Evolutionary conservation across 35 echinoderm and acorn worm genomes (phyloP), one percentile per base, ranked within the genome.

Genomic region (Ophioderma brevispina): DNA sequence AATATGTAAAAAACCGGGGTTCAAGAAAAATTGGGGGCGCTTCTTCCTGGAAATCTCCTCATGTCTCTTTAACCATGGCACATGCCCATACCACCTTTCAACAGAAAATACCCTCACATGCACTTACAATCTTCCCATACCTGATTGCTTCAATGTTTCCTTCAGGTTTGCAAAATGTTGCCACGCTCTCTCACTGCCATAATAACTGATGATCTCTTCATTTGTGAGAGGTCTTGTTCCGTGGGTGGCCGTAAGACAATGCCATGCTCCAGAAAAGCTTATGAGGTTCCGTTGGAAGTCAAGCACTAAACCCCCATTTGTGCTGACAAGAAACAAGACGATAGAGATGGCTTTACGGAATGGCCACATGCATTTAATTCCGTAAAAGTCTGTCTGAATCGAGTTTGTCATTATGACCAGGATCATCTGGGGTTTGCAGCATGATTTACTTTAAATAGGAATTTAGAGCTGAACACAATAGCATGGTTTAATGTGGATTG

Each of bases 281-380:
- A 97, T 31, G 36, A 97, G 88, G 37, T 97, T 90, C 0, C 95
- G 92, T 39, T 90, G 91, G 40, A 76, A 41, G 78, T 97, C 95
- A 35, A 91, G 87, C 1, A 97, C 92, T 0, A 97, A 84, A 18
- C 95, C 95, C 82, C n/a, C n/a, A n/a, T 97, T 97, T 28, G 89
- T 91, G 52, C 89, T 94, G 38, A 36, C 8, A 31, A 64, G 38
- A 32, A 55, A 91, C 42, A 39, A 46, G 82, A 46, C 4, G 41
- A 46, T 46, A 46, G 41, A 43, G 19, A 82, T 36, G 13, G 55
- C 32, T 78, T 78, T 78, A 78, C 33, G 21, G 32, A 30, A 37
- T 31, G 33, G 32, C 6, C 64, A 75, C 33, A 75, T 75, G 15
- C n/a, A 75, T 18, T 33, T 36, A 6, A 37, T 13, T 15, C n/a